Evolutionary conservation across 2,888 invertebrate species (phyloP), one percentile per base, ranked within the genome.

Genomic region (Deilephila elpenor): DNA sequence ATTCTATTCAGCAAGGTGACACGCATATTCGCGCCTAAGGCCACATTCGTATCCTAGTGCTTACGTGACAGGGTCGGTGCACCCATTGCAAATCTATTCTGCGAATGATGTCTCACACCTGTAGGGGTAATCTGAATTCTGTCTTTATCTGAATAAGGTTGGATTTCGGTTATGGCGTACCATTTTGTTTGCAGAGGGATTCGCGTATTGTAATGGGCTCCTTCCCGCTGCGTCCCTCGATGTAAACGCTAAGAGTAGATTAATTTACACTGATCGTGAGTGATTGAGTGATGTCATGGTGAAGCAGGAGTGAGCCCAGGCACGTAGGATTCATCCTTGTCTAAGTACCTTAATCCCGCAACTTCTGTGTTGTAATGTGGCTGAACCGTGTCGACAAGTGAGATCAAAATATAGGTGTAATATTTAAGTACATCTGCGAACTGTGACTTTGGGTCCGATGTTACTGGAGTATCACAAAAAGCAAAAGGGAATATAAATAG

Each of bases 141-240:
- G 77, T 11, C 0, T 0, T 0, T 0, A 0, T 0, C 0, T 6
- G 0, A 0, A 0, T 64, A 83, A 72, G 73, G 80, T 79, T 37
- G 7, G 5, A 74, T 79, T 78, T 83, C 0, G 5, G 4, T 70
- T 73, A 1, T 79, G 84, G 76, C 6, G 61, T 74, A 19, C 3
- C 0, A 14, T 44, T 11, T 44, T 44, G 44, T 51, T 8, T n/a
- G 59, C 29, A n/a, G 37, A 17, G 20, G 73, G 79, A 80, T 84
- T 86, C 81, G 85, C 84, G 82, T 84, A 82, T 79, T 84, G 87
- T 88, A 91, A 91, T 90, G 80, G 87, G 84, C 81, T 79, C 83
- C 90, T 90, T 91, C 91, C 91, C 90, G 88, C 85, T 80, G 82
- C 78, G 81, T 80, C 86, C 86, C 79, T 83, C 84, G 83, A 14